Evolutionary conservation across 2,113 vertebrate species (phyloP).

Genomic region (Pogonocichla stellata): DNA sequence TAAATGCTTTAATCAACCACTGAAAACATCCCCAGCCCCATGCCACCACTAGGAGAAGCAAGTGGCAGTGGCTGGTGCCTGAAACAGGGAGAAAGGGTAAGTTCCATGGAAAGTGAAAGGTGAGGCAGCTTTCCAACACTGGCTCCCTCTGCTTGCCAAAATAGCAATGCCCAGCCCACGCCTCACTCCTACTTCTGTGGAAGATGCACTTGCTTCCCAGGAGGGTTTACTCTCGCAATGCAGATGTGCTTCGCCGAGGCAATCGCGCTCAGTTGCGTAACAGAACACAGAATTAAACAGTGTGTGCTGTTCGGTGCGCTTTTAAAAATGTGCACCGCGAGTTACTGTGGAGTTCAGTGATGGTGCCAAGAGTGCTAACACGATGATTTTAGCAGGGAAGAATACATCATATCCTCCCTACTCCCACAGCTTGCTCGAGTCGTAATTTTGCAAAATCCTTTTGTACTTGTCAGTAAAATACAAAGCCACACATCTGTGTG

Average conservation of each 20-base stretch:
- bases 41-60: not conserved
- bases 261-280: not conserved
- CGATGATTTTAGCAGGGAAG: slow-evolving; percentile 24
- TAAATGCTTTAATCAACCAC: not conserved
- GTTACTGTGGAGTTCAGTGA: not conserved
- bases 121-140: slow-evolving; percentile 51
- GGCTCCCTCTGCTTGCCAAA: slow-evolving; percentile 29
- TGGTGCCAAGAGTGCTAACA: slow-evolving; percentile 24
- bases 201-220: slow-evolving; percentile 32
- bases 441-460: not conserved
- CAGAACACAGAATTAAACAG: slow-evolving; percentile 36
- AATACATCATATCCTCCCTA: not conserved
- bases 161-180: slow-evolving; percentile 10
- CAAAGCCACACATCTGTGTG: not conserved
- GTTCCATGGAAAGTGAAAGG: slow-evolving; percentile 54
- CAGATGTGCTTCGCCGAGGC: slow-evolving; percentile 24
- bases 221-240: slow-evolving; percentile 30
- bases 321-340: slow-evolving; percentile 58
- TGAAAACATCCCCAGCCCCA: not conserved
- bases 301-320: not conserved
- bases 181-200: not conserved
- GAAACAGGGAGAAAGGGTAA: slow-evolving; percentile 25
- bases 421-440: not conserved
- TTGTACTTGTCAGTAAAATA: not conserved
- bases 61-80: not conserved